Conservation (phyloP, 2,888 invertebrate genomes). For the Caenorhabditis sulstoni region DNA sequence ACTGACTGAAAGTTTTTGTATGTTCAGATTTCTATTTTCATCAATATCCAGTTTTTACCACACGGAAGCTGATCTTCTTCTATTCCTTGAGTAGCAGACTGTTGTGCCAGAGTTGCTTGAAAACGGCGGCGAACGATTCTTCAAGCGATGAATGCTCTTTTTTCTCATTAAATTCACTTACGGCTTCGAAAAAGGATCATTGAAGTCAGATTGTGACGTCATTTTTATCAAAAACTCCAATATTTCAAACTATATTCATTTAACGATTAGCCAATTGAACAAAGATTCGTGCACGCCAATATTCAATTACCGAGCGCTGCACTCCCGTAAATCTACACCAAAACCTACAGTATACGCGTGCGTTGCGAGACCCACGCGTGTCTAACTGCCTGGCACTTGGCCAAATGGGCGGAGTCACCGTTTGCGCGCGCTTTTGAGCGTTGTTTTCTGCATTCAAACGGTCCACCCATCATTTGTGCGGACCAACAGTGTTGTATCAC, state of each 20-base stretch:
- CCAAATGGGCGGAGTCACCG: slow-evolving; percentile 55
- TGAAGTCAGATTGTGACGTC: slow-evolving; percentile 55
- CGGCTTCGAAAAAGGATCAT: slow-evolving; percentile 71
- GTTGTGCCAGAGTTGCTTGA: slow-evolving; percentile 42
- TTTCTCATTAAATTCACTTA: slow-evolving; percentile 40
- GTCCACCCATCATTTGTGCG: slow-evolving; percentile 11
- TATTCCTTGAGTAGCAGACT: neutral
- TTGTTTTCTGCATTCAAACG: slow-evolving; percentile 36
- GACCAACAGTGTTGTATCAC: neutral
- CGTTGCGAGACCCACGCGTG: slow-evolving; percentile 46
- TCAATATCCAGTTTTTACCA: slow-evolving; percentile 21
- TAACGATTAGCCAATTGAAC: too few species aligned
- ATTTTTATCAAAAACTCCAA: too few species aligned
- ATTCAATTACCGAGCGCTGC: too few species aligned
- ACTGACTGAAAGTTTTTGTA: slow-evolving; percentile 31
- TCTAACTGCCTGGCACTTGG: slow-evolving; percentile 50
- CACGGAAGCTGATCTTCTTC: slow-evolving; percentile 60
- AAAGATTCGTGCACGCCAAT: too few species aligned
- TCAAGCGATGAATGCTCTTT: neutral
- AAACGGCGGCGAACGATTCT: slow-evolving; percentile 52
- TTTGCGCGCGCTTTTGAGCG: slow-evolving; percentile 64
- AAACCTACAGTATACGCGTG: slow-evolving; percentile 19
- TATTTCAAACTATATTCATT: too few species aligned
- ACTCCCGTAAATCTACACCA: slow-evolving; percentile 54
- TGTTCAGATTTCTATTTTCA: neutral